These are phyloP conservation scores for Drosophila repletoides DNA, from an alignment of 1,140 invertebrate species.

Conservation along the genomic window DNA sequence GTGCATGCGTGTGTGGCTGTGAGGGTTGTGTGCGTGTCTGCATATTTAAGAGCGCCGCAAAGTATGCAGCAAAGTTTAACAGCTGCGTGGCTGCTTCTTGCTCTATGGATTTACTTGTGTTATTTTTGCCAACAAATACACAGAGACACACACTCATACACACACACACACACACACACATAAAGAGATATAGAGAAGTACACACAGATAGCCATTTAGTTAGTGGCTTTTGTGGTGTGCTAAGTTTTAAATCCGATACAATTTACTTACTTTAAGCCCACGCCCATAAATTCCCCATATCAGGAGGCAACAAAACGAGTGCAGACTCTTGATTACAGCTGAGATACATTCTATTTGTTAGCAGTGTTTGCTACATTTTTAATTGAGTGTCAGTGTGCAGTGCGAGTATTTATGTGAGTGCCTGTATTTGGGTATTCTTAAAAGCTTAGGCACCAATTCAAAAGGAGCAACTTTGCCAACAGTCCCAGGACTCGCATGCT, in stretches of 20 bases:
- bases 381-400: conserved; percentile 47
- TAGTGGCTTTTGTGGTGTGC: conserved; percentile 56
- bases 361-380: conserved; percentile 47
- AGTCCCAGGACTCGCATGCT: too few species aligned
- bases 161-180: not conserved
- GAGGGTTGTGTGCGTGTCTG: conserved; percentile 34
- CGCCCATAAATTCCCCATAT: conserved; percentile 53
- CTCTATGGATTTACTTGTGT: conserved; percentile 17
- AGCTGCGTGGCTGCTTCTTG: conserved; percentile 44
- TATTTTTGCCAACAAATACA: conserved; percentile 9
- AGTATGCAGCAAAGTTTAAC: conserved; percentile 76
- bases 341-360: too few species aligned
- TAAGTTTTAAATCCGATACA: conserved; percentile 67
- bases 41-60: conserved; percentile 71
- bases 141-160: conserved; percentile 3
- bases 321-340: conserved; percentile 35
- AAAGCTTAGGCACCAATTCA: conserved; percentile 13
- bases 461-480: not conserved
- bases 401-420: not conserved
- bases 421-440: not conserved
- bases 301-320: not conserved
- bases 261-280: conserved; percentile 70
- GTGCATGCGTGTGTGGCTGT: conserved; percentile 26
- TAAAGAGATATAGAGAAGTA: not conserved
- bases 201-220: conserved; percentile 60